Base-by-base conservation (phyloP, 2,888 invertebrate genomes). In the Drosophila vallismaia region DNA sequence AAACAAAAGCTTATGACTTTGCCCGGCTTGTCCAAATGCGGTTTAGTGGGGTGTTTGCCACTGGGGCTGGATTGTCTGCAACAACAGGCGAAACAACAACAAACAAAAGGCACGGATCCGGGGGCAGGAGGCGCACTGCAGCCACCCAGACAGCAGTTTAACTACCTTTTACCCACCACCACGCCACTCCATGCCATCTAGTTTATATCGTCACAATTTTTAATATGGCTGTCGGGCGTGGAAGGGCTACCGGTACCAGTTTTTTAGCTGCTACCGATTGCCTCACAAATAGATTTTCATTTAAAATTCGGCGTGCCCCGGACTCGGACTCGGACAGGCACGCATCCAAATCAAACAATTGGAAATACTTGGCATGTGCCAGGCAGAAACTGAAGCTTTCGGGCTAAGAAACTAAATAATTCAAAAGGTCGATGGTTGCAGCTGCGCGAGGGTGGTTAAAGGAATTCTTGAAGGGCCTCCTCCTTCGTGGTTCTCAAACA, bases 1-100 rank as follows among this genome's bases (percentile, higher is more conserved):
- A 86, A 86, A 83, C 84, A 83, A 83, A 84, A 79, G 84, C 86
- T 80, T 83, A 79, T 78, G 83, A 78, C 67, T 72, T 72, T 72
- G 45, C 57, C 70, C 71, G 33, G 64, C 64, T 66, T 66, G 64
- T 66, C 64, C 54, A 54, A 64, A 63, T 66, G 64, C 64, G 64
- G 64, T 66, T 67, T 63, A 63, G 51, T 31, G 28, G n/a, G 49
- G 49, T 52, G 33, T 56, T 29, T 57, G 31, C 42, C 14, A 55
- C 28, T 62, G 19, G 55, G 19, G 45, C 28, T 4, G 57, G 48
- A 49, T 53, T 51, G 40, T 59, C 44, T 70, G 70, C 28, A 40
- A 38, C 45, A 38, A 60, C 44, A 33, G 45, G n/a, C 48, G 49
- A 7, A 69, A 68, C 53, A 59, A 59, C 59, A 69, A 59, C 59